phyloP scores from a whole-genome alignment of 1,140 invertebrate genomes.

The Cydia pomonella region DNA sequence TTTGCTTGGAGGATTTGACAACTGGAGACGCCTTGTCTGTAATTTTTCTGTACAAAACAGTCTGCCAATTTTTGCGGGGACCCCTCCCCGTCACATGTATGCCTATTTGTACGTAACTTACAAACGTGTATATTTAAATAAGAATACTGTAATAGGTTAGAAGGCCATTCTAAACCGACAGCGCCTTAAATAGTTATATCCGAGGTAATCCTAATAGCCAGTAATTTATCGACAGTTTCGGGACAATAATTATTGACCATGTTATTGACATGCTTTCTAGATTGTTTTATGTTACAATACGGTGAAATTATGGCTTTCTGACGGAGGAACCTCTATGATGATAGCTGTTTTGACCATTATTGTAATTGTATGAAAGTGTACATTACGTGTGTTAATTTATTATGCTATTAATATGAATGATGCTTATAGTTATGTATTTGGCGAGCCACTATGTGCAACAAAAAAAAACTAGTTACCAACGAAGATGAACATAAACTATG shows the following conservation, averaged over 20 bases:
- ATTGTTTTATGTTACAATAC: neutral
- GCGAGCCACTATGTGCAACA: neutral
- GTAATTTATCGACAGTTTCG: neutral
- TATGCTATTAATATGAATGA: neutral
- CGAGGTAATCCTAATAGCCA: conserved; percentile 6
- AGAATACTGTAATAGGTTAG: too few relatives aligned
- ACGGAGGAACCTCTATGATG: neutral
- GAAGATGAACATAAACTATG: too few relatives aligned
- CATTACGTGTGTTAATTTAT: neutral
- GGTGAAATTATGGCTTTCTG: neutral
- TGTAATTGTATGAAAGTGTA: conserved; percentile 25
- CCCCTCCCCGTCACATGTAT: too few relatives aligned
- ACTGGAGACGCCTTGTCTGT: too few relatives aligned
- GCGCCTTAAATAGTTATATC: neutral
- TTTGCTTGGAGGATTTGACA: too few relatives aligned
- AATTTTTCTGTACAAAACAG: too few relatives aligned
- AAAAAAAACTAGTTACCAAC: neutral
- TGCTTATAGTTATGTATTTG: neutral
- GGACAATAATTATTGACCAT: neutral
- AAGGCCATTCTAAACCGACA: neutral
- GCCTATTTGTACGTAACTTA: too few relatives aligned
- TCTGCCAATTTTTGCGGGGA: too few relatives aligned
- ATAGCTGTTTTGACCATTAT: neutral
- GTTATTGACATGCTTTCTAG: neutral
- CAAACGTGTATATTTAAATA: too few relatives aligned